phyloP scores from a whole-genome alignment of 1,140 invertebrate genomes.

The Conus betulinus region DNA sequence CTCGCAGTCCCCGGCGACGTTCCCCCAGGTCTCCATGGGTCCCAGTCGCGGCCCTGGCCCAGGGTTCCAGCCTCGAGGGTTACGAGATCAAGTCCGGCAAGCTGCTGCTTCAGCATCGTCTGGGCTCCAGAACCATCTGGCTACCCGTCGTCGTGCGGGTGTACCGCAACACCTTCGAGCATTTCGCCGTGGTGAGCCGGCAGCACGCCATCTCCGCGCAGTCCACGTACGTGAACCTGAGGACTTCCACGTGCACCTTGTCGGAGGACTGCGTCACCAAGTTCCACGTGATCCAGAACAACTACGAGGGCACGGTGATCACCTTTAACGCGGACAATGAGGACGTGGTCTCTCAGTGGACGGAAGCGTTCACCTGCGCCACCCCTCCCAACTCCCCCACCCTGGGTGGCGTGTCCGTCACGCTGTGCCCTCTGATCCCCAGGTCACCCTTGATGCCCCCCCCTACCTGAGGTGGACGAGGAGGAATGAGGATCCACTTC shows the following conservation, averaged over 20 bases:
- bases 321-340: conserved; percentile 4
- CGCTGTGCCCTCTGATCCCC: conserved; percentile 12
- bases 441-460: conserved; percentile 27
- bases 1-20: too few relatives aligned
- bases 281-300: conserved; percentile 30
- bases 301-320: conserved; percentile 35
- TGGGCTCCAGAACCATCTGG: conserved; percentile 9
- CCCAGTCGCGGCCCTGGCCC: neutral
- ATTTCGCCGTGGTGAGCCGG: conserved; percentile 27
- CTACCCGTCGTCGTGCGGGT: conserved; percentile 26
- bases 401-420: conserved; percentile 8
- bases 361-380: conserved; percentile 19
- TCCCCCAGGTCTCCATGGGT: too few relatives aligned
- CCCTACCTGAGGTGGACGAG: conserved; percentile 25
- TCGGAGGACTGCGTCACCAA: neutral
- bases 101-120: conserved; percentile 19
- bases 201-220: conserved; percentile 8
- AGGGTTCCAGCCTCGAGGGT: neutral
- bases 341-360: neutral
- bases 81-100: conserved; percentile 27
- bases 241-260: neutral
- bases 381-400: conserved; percentile 17
- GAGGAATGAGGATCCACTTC: conserved; percentile 7
- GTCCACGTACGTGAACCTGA: conserved; percentile 30
- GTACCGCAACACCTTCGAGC: conserved; percentile 30